These are phyloP conservation scores for Drosophila serrata DNA, from an alignment of 1,140 invertebrate genomes.

Conservation along the genomic window DNA sequence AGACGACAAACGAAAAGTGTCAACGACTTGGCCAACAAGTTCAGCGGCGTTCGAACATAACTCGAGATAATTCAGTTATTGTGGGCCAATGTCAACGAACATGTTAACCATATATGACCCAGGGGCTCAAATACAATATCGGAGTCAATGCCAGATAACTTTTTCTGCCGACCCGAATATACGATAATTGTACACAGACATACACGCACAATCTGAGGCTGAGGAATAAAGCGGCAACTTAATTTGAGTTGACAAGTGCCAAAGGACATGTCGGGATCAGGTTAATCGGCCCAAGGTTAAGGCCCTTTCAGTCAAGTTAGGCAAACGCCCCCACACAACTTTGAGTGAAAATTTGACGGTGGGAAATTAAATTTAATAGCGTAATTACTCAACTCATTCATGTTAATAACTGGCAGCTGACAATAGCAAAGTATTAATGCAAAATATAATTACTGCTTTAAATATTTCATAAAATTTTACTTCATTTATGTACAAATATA, in stretches of 20 bases:
- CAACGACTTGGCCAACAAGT: constrained; percentile 53
- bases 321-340: background rate
- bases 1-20: constrained; percentile 38
- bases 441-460: background rate
- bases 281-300: constrained; percentile 32
- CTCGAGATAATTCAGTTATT: constrained; percentile 77
- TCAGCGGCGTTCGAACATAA: constrained; percentile 59
- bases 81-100: constrained; percentile 69
- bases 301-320: constrained; percentile 11
- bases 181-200: constrained; percentile 59
- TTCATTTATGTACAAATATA: background rate
- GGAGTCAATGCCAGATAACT: constrained; percentile 53
- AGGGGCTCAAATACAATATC: constrained; percentile 29
- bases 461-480: background rate
- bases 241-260: constrained; percentile 62
- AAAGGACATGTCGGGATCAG: constrained; percentile 41
- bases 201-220: background rate
- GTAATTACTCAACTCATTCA: constrained; percentile 6
- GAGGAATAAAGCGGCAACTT: constrained; percentile 52
- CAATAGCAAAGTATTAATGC: background rate
- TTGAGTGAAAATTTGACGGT: background rate
- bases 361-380: constrained; percentile 16
- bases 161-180: constrained; percentile 29
- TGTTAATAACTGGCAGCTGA: background rate
- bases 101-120: constrained; percentile 56